Evolutionary conservation across 2,113 vertebrate species (phyloP).

Genomic region (Grus americana): DNA sequence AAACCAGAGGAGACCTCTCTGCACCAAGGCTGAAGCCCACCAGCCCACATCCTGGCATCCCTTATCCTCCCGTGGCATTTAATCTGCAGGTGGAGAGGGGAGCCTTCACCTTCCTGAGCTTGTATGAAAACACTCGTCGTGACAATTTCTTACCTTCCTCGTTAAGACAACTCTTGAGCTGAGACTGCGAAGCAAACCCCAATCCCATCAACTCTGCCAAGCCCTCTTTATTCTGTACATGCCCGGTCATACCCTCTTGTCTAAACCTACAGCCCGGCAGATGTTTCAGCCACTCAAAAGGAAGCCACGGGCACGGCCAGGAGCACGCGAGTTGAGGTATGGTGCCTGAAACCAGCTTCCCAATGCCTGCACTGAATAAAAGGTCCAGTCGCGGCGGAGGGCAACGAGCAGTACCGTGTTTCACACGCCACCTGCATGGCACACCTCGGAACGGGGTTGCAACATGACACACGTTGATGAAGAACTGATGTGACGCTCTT

Average conservation of each 20-base stretch:
- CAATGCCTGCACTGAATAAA: neutral
- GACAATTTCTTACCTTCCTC: neutral
- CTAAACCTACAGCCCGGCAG: neutral
- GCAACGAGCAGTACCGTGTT: rapidly evolving
- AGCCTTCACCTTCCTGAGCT: neutral
- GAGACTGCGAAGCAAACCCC: neutral
- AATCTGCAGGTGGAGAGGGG: neutral
- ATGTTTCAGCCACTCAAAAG: neutral
- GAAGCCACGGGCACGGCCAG: neutral
- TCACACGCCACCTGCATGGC: neutral
- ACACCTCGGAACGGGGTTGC: neutral
- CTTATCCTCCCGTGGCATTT: neutral
- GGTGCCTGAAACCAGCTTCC: neutral
- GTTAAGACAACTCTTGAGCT: neutral
- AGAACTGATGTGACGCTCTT: neutral
- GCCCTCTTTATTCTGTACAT: rapidly evolving
- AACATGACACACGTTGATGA: neutral
- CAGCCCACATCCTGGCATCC: neutral
- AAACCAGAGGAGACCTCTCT: neutral
- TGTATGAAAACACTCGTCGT: neutral
- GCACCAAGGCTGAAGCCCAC: neutral
- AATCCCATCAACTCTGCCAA: neutral
- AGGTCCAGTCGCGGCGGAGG: neutral
- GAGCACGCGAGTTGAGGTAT: rapidly evolving
- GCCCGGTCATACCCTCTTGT: rapidly evolving